These are phyloP conservation scores for Coregonus clupeaformis DNA, from an alignment of 2,113 vertebrate genomes.

Conservation along the genomic window DNA sequence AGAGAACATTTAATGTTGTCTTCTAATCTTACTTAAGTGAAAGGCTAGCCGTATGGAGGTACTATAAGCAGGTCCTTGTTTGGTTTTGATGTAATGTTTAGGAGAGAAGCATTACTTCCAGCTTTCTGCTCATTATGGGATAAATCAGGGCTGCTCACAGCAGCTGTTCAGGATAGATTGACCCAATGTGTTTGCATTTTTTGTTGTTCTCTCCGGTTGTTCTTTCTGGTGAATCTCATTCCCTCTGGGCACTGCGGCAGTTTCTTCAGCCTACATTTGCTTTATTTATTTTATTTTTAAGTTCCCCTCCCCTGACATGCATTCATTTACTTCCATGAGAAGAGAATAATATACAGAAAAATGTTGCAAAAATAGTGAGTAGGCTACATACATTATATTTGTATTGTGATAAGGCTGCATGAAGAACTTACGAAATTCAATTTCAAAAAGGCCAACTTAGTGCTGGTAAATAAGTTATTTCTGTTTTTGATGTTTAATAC, in stretches of 20 bases:
- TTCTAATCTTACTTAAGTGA: not conserved
- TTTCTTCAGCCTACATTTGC: not conserved
- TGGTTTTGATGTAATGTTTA: constrained; percentile 5
- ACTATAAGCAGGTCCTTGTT: not conserved
- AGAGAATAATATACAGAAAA: not conserved
- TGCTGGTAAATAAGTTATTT: no score
- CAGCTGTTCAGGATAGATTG: not conserved
- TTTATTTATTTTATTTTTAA: not conserved
- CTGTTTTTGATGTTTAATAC: no score
- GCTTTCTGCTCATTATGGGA: not conserved
- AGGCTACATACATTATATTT: not conserved
- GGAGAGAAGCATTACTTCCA: not conserved
- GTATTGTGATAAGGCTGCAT: not conserved
- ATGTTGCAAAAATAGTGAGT: not conserved
- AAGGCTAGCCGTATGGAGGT: not conserved
- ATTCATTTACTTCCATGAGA: not conserved
- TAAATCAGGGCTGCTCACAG: not conserved
- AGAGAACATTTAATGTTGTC: not conserved
- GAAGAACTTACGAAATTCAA: not conserved
- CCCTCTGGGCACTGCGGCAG: not conserved
- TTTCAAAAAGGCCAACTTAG: not conserved
- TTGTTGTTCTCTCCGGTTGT: not conserved
- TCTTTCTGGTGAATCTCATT: not conserved
- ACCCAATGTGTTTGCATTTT: not conserved
- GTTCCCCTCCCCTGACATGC: not conserved